A percentile compares a stretch with the other conserved stretches of the same genome.
These are phyloP conservation scores for Phalacrocorax aristotelis DNA, from an alignment of 2,113 vertebrate species.

Conservation along the genomic window DNA sequence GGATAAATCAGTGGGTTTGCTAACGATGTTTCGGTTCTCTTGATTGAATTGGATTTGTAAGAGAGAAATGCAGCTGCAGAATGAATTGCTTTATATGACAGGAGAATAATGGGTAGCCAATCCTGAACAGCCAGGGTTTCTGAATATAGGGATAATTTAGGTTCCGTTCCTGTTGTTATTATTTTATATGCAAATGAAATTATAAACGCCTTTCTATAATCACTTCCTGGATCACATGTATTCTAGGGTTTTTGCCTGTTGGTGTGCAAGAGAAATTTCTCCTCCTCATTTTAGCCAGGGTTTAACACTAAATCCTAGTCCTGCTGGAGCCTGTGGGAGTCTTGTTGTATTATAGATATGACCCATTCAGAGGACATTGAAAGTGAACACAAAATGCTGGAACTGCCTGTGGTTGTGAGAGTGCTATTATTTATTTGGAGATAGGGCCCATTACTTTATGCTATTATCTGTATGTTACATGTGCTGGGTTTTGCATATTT, in stretches of 20 bases:
- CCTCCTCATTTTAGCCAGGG: not conserved
- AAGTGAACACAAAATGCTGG: slow-evolving; percentile 25
- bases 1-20: slow-evolving; percentile 55
- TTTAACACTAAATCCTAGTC: slow-evolving; percentile 17
- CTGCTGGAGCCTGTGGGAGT: not conserved
- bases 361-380: not conserved
- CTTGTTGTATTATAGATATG: not conserved
- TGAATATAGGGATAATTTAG: slow-evolving; percentile 23
- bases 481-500: slow-evolving; percentile 17
- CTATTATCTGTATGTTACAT: not conserved
- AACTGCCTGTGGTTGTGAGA: not conserved
- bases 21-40: slow-evolving; percentile 55
- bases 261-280: not conserved
- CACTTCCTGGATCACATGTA: slow-evolving; percentile 34
- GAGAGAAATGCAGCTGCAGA: slow-evolving; percentile 60
- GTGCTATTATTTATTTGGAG: slow-evolving; percentile 17
- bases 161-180: slow-evolving; percentile 27
- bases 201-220: slow-evolving; percentile 12
- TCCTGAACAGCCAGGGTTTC: slow-evolving; percentile 22
- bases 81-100: slow-evolving; percentile 53
- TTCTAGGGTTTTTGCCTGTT: not conserved
- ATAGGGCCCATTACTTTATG: not conserved
- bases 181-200: slow-evolving; percentile 65
- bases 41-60: slow-evolving; percentile 59
- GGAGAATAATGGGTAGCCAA: slow-evolving; percentile 46